These are phyloP conservation scores for Coregonus clupeaformis DNA, from an alignment of 2,113 vertebrate species.

Conservation along the genomic window DNA sequence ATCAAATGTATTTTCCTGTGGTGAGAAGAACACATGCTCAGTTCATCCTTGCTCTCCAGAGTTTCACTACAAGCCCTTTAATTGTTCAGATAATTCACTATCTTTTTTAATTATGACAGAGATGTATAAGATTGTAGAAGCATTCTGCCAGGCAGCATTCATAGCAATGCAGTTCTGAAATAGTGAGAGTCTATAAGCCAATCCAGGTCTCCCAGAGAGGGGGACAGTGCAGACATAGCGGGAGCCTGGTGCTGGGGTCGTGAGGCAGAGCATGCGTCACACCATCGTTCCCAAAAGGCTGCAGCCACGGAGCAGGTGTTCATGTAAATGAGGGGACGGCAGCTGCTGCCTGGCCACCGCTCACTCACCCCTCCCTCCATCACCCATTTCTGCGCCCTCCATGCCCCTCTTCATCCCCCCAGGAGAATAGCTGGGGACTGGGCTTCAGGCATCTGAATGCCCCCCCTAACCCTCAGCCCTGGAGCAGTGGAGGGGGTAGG, in stretches of 20 bases:
- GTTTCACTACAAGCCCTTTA: not conserved
- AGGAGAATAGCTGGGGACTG: conserved; percentile 15
- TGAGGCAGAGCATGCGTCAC: conserved; percentile 76
- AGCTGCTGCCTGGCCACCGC: conserved; percentile 78
- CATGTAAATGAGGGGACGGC: conserved; percentile 82
- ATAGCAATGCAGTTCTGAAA: conserved; percentile 5
- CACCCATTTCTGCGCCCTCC: not conserved
- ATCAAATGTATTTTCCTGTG: not conserved
- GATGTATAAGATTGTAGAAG: not conserved
- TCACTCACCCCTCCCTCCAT: conserved; percentile 40
- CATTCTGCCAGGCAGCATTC: not conserved
- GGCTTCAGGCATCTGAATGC: not conserved
- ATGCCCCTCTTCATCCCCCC: conserved; percentile 36
- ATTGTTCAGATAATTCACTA: not conserved
- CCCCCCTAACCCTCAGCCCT: not conserved
- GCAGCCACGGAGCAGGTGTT: conserved; percentile 86
- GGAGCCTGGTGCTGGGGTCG: conserved; percentile 56
- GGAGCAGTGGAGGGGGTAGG: conserved; percentile 28
- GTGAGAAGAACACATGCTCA: not conserved
- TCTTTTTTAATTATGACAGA: not conserved
- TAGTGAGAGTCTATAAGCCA: conserved; percentile 9
- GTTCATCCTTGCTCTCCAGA: not conserved
- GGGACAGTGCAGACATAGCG: conserved; percentile 39
- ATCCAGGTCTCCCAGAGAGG: not conserved
- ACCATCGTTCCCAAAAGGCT: conserved; percentile 66